Evolutionary conservation across 2,888 invertebrate species (phyloP).

Genomic region (Eustalomyia histrio): DNA sequence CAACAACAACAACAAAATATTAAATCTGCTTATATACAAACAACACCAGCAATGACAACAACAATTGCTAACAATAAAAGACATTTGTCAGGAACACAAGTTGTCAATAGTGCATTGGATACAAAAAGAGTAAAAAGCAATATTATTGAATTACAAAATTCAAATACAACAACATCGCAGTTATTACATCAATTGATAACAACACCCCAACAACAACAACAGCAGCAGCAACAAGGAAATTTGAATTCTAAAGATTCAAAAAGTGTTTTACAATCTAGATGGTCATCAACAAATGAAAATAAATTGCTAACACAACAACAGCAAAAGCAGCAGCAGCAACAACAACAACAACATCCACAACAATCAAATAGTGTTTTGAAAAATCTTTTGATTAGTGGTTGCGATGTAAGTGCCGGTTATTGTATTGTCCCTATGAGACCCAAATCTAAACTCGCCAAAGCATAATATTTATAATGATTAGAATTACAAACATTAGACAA

Average conservation of each 20-base stretch:
- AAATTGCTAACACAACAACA: constrained; percentile 46
- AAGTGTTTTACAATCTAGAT: constrained; percentile 18
- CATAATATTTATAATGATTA: constrained; percentile 70
- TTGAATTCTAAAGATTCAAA: constrained; percentile 41
- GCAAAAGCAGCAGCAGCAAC: constrained; percentile 66
- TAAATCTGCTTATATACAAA: constrained; percentile 61
- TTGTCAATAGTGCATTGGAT: constrained; percentile 69
- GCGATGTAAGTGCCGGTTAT: constrained; percentile 96
- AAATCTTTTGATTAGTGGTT: constrained; percentile 97
- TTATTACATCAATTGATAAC: constrained; percentile 83
- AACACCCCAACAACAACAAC: constrained; percentile 76
- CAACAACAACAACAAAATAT: constrained; percentile 50
- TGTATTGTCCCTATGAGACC: constrained; percentile 88
- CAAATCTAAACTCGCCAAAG: constrained; percentile 79
- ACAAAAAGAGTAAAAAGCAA: constrained; percentile 74
- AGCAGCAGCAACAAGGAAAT: constrained; percentile 71
- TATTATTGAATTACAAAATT: constrained; percentile 56
- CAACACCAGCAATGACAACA: constrained; percentile 64
- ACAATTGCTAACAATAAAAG: constrained; percentile 70
- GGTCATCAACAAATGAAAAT: constrained; percentile 40
- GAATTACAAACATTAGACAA: constrained; percentile 21
- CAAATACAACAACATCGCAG: constrained; percentile 78
- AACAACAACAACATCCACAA: constrained; percentile 76
- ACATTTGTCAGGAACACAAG: constrained; percentile 68
- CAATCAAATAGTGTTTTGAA: constrained; percentile 85